Base-by-base conservation (phyloP, 2,797 vertebrate species). In the Chloroceryle amazona region DNA sequence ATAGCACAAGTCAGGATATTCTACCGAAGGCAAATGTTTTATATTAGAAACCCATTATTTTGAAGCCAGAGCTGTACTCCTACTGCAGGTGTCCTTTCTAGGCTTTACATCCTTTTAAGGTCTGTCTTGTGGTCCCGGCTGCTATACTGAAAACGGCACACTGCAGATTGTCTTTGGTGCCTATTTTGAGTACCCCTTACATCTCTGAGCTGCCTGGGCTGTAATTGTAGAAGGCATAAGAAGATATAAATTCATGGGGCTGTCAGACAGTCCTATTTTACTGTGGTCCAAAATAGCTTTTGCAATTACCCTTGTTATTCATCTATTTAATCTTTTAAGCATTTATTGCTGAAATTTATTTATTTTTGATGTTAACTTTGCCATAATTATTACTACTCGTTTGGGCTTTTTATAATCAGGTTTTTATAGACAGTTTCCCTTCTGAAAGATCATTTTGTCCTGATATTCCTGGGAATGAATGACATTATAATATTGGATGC, bases 391-490 rank as follows among this genome's bases (percentile, higher is more conserved):
- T 76, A 51, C 10, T 42, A 31, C 31, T 46, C 46, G 46, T 37
- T 37, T 37, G 9, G 26, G 25, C 8, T 42, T 83, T 95, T 65
- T 7, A 23, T 58, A 14, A 44, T 73, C 14, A 41, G 41, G 14
- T 41, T 41, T 41, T 41, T 7, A 42, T 19, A 63, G 31, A 70
- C 10, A 44, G 10, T 81, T 89, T 90, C 20, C 86, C 44, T 86
- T 90, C 82, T 95, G 91, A 95, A 95, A 79, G 28, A 67, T 5
- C 15, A 35, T 79, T 73, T 93, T 37, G 61, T 88, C 62, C 37
- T 71, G 35, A 55, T 92, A 79, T 23, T 44, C 60, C 42, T 94
- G 49, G 35, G 92, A 95, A 91, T 81, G 37, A 95, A 95, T 76
- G 75, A 61, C 76, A 67, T 68, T 68, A 76, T 67, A 71, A 91